A percentile compares a stretch with the other conserved stretches of the same genome.
Conservation (phyloP, 2,113 vertebrate genomes). For the Peromyscus leucopus region DNA sequence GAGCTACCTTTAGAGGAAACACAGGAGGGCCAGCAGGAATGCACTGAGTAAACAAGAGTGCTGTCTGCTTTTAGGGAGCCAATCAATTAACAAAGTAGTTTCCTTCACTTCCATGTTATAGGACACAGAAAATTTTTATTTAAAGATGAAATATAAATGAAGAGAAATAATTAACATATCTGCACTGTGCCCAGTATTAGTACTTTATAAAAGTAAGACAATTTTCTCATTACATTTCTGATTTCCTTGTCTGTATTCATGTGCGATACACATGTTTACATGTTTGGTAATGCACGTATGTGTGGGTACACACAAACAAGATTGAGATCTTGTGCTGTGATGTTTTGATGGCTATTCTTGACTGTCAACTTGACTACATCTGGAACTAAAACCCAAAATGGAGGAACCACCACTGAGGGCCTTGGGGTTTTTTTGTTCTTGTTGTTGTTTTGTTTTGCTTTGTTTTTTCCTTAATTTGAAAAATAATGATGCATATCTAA, state of each 20-base stretch:
- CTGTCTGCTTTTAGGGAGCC: background rate
- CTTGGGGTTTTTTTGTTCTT: background rate
- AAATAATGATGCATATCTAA: too few relatives aligned
- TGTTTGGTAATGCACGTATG: too few relatives aligned
- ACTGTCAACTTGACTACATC: background rate
- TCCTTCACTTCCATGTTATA: background rate
- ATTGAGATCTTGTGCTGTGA: background rate
- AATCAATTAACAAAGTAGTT: conserved; percentile 28
- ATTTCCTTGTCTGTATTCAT: background rate
- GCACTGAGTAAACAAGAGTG: background rate
- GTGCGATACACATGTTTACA: too few relatives aligned
- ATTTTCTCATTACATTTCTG: background rate
- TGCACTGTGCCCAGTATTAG: background rate
- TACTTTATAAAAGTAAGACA: background rate
- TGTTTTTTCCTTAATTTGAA: background rate
- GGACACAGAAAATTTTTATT: conserved; percentile 32
- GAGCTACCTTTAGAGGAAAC: background rate
- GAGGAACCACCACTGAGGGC: accelerated
- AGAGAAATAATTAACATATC: background rate
- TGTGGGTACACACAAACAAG: background rate
- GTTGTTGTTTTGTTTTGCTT: too few relatives aligned
- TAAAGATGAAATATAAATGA: conserved; percentile 22
- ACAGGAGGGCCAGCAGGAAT: background rate
- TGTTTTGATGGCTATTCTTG: background rate
- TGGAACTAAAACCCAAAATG: background rate